Evolutionary conservation across 2,113 vertebrate genomes (phyloP), one percentile per base, ranked within the genome.

Genomic region (Cynoglossus semilaevis): DNA sequence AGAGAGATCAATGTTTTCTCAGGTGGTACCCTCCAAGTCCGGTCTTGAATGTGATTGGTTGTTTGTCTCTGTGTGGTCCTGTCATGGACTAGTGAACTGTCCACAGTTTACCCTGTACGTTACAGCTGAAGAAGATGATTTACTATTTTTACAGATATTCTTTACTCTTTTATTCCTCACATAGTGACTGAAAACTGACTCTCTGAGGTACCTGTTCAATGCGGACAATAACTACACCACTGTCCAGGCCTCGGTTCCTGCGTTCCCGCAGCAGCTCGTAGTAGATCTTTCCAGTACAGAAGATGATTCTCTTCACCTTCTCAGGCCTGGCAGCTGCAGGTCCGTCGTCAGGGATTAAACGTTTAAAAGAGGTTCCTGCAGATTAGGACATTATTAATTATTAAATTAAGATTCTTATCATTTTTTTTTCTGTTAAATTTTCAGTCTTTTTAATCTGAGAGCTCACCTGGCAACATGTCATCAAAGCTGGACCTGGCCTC

Each of bases 271-370:
- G 94, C 49, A 99, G 92, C 63, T 99, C 97, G 0, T 99, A 99
- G 81, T 94, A 99, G 50, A 99, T 92, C 68, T 98, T 99, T 11
- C 97, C 97, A 0, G 96, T 95, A 79, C 97, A 99, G 89, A 98
- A 94, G 62, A 99, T 85, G 19, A 99, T 38, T 8, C 96, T 87
- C 85, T 91, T 93, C 58, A 98, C 96, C 0, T 45, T 78, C 2
- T 81, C 81, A 0, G 96, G 94, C 43, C 79, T 85, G 85, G 94
- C 82, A 0, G 91, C 43, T 0, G 91, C 93, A 0, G 74, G 62
- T 0, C 96, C 94, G 0, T 42, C 18, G 0, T 99, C 97, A 0
- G 91, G 90, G 74, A 99, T 98, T 73, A 97, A 14, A 3, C 97
- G 89, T 74, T 91, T 92, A 87, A 98, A 97, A 72, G 96, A 88